These are phyloP conservation scores for Paramisgurnus dabryanus DNA, from an alignment of 2,113 vertebrate genomes.

Conservation along the genomic window DNA sequence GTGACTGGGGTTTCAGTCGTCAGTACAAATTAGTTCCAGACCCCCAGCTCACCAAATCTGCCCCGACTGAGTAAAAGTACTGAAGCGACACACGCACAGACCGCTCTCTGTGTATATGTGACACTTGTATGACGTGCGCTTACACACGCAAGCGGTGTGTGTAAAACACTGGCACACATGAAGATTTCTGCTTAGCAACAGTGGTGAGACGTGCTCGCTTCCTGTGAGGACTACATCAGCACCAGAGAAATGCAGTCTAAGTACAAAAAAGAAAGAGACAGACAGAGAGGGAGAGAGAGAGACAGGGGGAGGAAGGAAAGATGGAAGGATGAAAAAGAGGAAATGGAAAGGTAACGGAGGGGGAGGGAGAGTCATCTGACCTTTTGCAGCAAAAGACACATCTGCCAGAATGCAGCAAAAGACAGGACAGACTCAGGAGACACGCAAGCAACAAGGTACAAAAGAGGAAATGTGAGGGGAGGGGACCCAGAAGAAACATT, in stretches of 20 bases:
- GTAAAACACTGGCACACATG: constrained; percentile 11
- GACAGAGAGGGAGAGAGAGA: constrained; percentile 10
- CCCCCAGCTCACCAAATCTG: constrained; percentile 44
- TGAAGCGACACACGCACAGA: constrained; percentile 5
- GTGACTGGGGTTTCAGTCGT: constrained; percentile 55
- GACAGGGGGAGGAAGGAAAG: neutral
- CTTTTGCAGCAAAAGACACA: constrained; percentile 40
- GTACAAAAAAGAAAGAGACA: neutral
- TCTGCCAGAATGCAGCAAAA: constrained; percentile 37
- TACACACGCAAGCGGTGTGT: neutral
- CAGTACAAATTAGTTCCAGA: constrained; percentile 63
- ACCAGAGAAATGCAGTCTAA: constrained; percentile 39
- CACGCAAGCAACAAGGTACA: neutral
- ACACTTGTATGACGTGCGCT: neutral
- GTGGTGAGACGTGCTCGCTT: constrained; percentile 21
- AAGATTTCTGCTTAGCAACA: constrained; percentile 54
- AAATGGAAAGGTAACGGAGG: neutral
- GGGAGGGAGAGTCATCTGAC: constrained; percentile 40
- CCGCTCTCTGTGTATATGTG: constrained; percentile 5
- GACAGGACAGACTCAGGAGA: constrained; percentile 1
- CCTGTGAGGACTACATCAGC: constrained; percentile 28
- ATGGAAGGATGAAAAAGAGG: neutral
- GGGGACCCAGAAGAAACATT: too few species aligned
- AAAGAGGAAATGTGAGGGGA: neutral
- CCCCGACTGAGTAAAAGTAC: constrained; percentile 40